phyloP scores from a whole-genome alignment of 2,888 invertebrate species.

The Ormia ochracea region DNA sequence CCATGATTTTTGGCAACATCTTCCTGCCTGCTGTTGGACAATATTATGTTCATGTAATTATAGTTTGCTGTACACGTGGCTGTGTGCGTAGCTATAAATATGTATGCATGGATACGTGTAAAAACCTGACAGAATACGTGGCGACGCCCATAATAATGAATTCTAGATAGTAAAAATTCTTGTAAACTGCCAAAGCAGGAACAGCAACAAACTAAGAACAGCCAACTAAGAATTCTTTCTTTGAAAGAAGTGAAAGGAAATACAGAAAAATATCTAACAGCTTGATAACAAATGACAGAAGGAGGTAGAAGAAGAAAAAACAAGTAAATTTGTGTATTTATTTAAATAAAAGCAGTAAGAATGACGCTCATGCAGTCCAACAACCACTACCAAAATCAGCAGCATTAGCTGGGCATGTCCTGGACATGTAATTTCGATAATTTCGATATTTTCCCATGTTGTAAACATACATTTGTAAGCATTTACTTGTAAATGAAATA shows the following conservation, averaged over 20 bases:
- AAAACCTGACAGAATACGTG: constrained; percentile 51
- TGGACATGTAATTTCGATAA: constrained; percentile 39
- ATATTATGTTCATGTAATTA: constrained; percentile 10
- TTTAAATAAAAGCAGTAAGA: constrained; percentile 45
- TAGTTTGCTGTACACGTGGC: no score
- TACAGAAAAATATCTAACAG: not conserved
- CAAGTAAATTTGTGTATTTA: constrained; percentile 16
- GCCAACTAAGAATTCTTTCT: constrained; percentile 18
- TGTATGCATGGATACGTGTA: not conserved
- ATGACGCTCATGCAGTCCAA: constrained; percentile 19
- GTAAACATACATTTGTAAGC: not conserved
- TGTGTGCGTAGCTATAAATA: not conserved
- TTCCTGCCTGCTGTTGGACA: not conserved
- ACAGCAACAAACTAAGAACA: constrained; percentile 3
- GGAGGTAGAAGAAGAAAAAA: not conserved
- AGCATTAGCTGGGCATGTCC: constrained; percentile 29
- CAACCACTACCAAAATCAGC: constrained; percentile 4
- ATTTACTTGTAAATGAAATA: not conserved
- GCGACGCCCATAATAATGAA: constrained; percentile 56
- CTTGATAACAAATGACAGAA: not conserved
- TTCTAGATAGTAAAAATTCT: constrained; percentile 48
- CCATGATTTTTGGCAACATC: constrained; percentile 38
- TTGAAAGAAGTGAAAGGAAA: not conserved
- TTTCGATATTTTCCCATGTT: constrained; percentile 17
- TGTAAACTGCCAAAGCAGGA: constrained; percentile 19